Evolutionary conservation across 2,888 invertebrate genomes (phyloP).

Genomic region (Troglohyphantes excavatus): DNA sequence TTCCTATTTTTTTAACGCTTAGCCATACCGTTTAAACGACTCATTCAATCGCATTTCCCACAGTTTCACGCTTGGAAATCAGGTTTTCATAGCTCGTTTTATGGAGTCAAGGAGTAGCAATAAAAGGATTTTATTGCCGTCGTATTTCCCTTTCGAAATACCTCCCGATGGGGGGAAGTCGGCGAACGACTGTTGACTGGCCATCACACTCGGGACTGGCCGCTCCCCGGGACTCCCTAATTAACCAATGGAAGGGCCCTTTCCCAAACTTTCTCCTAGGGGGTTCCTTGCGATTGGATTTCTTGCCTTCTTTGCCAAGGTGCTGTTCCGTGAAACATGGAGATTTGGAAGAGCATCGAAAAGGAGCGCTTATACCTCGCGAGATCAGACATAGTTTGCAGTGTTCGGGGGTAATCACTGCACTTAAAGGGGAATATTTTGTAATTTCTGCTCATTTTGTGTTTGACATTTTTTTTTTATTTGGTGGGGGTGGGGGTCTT

Average conservation of each 20-base stretch:
- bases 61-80: slow-evolving; percentile 35
- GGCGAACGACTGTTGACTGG: slow-evolving; percentile 73
- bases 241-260: slow-evolving; percentile 50
- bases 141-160: slow-evolving; percentile 63
- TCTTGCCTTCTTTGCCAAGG: not conserved
- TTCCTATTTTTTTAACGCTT: not conserved
- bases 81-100: slow-evolving; percentile 63
- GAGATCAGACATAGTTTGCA: too few species aligned
- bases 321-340: too few species aligned
- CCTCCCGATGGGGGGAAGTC: slow-evolving; percentile 48
- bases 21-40: not conserved
- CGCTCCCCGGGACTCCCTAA: slow-evolving; percentile 54
- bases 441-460: too few species aligned
- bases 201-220: slow-evolving; percentile 61
- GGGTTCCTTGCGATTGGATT: not conserved
- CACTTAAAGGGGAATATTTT: too few species aligned
- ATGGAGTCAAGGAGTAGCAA: slow-evolving; percentile 58
- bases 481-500: too few species aligned
- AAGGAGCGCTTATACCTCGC: too few species aligned
- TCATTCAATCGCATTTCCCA: not conserved
- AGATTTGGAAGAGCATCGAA: too few species aligned
- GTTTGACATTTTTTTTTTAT: too few species aligned
- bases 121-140: slow-evolving; percentile 66
- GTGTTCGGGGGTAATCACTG: too few species aligned
- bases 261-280: not conserved